Evolutionary conservation across 2,113 vertebrate species (phyloP).

Genomic region (Prionailurus bengalensis): DNA sequence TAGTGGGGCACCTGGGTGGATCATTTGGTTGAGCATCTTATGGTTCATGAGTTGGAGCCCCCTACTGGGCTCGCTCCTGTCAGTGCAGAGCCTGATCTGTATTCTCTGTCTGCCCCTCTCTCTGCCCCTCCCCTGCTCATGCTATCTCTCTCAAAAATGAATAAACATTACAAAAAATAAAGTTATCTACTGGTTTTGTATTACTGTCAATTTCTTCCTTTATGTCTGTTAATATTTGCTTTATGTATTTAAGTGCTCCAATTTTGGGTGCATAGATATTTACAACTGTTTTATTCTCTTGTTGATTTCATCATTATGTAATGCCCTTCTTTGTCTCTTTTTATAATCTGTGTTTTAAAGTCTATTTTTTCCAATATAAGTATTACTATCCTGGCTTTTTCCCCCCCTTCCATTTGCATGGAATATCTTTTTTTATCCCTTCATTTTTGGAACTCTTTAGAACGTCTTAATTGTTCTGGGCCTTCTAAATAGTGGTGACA

Average conservation of each 20-base stretch:
- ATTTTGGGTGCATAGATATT: background rate
- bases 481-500: background rate
- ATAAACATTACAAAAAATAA: background rate
- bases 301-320: background rate
- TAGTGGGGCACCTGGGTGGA: too few relatives aligned
- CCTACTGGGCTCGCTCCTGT: too few relatives aligned
- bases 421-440: background rate
- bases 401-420: background rate
- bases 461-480: background rate
- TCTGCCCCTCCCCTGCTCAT: too few relatives aligned
- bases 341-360: background rate
- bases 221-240: background rate
- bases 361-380: background rate
- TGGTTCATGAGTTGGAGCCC: too few relatives aligned
- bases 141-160: too few relatives aligned
- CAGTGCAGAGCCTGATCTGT: too few relatives aligned
- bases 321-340: background rate
- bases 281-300: background rate
- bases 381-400: background rate
- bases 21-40: too few relatives aligned
- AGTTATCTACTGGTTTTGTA: background rate
- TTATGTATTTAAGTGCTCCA: background rate
- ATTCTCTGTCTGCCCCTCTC: too few relatives aligned
- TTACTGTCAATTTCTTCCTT: background rate
- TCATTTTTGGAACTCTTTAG: background rate